These are phyloP conservation scores for Cerastis leucographa DNA, from an alignment of 2,888 invertebrate genomes.

Conservation along the genomic window DNA sequence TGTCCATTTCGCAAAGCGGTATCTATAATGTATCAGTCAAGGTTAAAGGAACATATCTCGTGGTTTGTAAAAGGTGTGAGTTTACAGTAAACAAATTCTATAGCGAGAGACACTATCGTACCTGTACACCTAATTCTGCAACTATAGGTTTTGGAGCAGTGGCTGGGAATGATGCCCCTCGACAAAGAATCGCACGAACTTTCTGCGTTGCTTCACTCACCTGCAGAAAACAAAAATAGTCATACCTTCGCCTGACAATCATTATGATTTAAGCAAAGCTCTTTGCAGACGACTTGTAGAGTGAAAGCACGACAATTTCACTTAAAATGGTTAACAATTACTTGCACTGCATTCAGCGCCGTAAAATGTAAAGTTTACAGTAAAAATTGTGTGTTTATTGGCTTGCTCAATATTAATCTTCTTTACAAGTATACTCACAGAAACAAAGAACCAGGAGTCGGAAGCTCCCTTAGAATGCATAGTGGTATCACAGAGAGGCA, in stretches of 20 bases:
- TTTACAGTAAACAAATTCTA: not conserved
- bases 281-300: not conserved
- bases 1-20: constrained; percentile 94
- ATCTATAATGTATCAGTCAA: constrained; percentile 83
- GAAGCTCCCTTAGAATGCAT: constrained; percentile 89
- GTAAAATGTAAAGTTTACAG: too few relatives aligned
- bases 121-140: constrained; percentile 93
- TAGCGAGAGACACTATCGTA: constrained; percentile 65
- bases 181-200: constrained; percentile 96
- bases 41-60: not conserved
- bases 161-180: constrained; percentile 96
- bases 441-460: constrained; percentile 87
- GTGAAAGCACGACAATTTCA: not conserved
- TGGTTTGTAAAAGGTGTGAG: not conserved
- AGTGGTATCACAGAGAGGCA: constrained; percentile 94
- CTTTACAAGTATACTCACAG: constrained; percentile 86
- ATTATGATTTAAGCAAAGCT: not conserved
- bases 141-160: constrained; percentile 96
- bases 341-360: too few relatives aligned
- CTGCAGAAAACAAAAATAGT: constrained; percentile 74
- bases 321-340: not conserved
- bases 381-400: too few relatives aligned
- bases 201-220: constrained; percentile 94
- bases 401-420: not conserved
- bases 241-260: not conserved